These are phyloP conservation scores for Tethea ocularis DNA, from an alignment of 2,888 invertebrate genomes.

Conservation along the genomic window DNA sequence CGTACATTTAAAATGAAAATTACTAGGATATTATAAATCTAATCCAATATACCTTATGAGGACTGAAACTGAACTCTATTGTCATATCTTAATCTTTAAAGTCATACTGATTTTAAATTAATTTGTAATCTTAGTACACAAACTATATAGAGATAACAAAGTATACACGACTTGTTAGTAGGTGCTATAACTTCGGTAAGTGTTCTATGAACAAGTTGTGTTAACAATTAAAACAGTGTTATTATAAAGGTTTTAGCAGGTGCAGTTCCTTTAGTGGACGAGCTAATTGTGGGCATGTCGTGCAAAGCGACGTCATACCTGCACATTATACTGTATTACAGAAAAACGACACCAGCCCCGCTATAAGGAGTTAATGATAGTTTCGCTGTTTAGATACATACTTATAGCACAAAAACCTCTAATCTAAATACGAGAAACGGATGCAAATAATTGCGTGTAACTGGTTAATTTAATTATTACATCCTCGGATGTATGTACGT, in stretches of 20 bases:
- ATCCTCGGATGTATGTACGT: not conserved
- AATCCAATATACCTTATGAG: not conserved
- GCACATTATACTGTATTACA: slow-evolving; percentile 54
- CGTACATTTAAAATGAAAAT: too few species aligned
- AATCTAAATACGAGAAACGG: slow-evolving; percentile 52
- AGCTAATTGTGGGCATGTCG: slow-evolving; percentile 60
- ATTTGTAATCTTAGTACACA: not conserved
- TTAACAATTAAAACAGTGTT: slow-evolving; percentile 61
- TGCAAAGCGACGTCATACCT: slow-evolving; percentile 53
- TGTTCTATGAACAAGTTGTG: slow-evolving; percentile 48
- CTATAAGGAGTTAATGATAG: slow-evolving; percentile 65
- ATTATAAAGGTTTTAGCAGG: slow-evolving; percentile 73
- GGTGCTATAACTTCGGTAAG: slow-evolving; percentile 28
- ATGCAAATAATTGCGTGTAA: slow-evolving; percentile 45
- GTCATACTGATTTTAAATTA: not conserved
- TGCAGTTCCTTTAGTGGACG: slow-evolving; percentile 66
- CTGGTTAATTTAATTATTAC: slow-evolving; percentile 4
- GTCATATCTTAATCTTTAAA: not conserved
- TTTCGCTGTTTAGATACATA: slow-evolving; percentile 43
- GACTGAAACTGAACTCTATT: not conserved
- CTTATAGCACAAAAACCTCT: slow-evolving; percentile 20
- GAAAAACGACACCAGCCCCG: slow-evolving; percentile 52
- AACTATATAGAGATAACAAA: not conserved
- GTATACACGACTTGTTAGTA: slow-evolving; percentile 8
- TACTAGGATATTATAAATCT: too few species aligned